Evolutionary conservation across 1,140 invertebrate genomes (phyloP), one percentile per base, ranked within the genome.

Genomic region (Drosophila sturtevanti): DNA sequence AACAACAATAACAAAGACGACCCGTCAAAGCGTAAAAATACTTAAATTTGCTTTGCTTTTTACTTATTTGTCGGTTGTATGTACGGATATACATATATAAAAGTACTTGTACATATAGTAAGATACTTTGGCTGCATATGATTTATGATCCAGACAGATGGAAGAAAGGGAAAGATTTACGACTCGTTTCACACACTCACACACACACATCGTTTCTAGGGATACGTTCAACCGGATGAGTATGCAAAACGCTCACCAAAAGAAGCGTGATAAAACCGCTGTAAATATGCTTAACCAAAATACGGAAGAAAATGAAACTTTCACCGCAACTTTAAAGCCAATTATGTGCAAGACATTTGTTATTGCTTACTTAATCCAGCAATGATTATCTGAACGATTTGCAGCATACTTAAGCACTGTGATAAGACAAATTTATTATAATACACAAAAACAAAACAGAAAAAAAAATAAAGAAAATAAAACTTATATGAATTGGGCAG

Each of bases 71-170:
- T 60, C 37, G 9, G 18, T n/a, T 63, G 4, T 7, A 60, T n/a
- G 51, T 63, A 68, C n/a, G n/a, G n/a, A n/a, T 66, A 76, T 51
- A 48, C 2, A 44, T 44, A n/a, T 4, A 44, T 7, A 16, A 14
- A 21, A 31, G 27, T 31, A 31, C 27, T 31, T 31, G 27, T 31
- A 7, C 27, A 31, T 31, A 31, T 31, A 31, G 14, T 64, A 54
- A 65, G 38, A 58, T 69, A 70, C 71, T 60, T 87, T 82, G 78
- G 72, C 82, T 86, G 82, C 82, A 86, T 86, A 86, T 87, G 82
- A 86, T 86, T 86, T 86, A 86, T 79, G 84, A 44, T 61, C 67
- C 82, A 79, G 84, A 87, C 81, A 70, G 77, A 63, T 34, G 38
- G 63, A 34, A n/a, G 61, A 65, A 63, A 61, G 31, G 62, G 67